These are phyloP conservation scores for Hedychridium roseum DNA, from an alignment of 2,888 invertebrate species.

Conservation along the genomic window DNA sequence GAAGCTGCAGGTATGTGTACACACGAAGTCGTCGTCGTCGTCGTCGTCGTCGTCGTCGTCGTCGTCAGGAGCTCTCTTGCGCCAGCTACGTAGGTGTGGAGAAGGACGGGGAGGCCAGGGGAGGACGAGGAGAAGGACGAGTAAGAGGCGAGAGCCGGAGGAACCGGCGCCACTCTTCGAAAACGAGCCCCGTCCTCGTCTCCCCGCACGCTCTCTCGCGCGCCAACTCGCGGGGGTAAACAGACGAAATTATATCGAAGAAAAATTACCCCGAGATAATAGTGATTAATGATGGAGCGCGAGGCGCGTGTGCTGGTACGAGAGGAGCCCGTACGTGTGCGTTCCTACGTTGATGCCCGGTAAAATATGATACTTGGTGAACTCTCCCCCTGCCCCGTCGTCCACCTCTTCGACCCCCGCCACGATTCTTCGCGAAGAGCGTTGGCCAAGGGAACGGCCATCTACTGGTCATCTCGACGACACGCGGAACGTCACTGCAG, in stretches of 20 bases:
- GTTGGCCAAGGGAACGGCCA: constrained; percentile 32
- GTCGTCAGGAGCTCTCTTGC: too few relatives aligned
- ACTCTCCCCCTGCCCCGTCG: constrained; percentile 27
- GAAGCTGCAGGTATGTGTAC: constrained; percentile 39
- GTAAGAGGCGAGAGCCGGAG: constrained; percentile 5
- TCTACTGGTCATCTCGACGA: constrained; percentile 41
- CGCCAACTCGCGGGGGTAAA: constrained; percentile 54
- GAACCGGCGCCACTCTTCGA: constrained; percentile 36
- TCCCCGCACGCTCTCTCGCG: constrained; percentile 40
- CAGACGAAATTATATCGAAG: constrained; percentile 61
- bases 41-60: too few relatives aligned
- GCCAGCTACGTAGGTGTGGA: too few relatives aligned
- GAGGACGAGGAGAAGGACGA: constrained; percentile 9
- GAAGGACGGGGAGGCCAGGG: constrained; percentile 14
- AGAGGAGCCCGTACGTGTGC: constrained; percentile 26
- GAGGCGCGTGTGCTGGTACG: constrained; percentile 30
- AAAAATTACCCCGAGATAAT: constrained; percentile 60
- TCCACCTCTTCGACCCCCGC: constrained; percentile 8
- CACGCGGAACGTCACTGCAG: constrained; percentile 20
- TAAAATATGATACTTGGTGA: constrained; percentile 52
- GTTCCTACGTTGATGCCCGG: constrained; percentile 33
- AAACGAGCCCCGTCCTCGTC: constrained; percentile 29
- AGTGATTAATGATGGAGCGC: constrained; percentile 56
- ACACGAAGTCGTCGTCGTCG: constrained; percentile 37
- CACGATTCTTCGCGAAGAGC: too few relatives aligned